Base-by-base conservation (phyloP, 2,113 vertebrate species). In the Phrynosoma platyrhinos region DNA sequence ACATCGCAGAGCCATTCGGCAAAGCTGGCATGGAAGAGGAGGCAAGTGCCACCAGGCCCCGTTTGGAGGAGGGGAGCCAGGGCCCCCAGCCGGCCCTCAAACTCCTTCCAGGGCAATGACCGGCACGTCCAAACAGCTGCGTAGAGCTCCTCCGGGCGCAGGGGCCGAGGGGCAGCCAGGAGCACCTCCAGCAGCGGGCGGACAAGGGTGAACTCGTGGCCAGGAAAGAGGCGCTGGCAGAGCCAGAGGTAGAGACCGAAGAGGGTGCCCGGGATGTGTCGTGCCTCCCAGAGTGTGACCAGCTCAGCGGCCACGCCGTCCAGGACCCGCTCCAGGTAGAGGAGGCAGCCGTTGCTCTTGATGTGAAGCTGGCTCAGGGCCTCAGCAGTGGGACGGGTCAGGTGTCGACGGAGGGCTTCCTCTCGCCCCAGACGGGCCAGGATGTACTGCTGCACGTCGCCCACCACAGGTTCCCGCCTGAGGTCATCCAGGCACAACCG, bases 191-290 rank as follows among this genome's bases (percentile, higher is more conserved):
- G 95, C 40, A 98, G 84, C 9, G 96, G 95, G 83, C 93, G 96
- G 82, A 97, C 92, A 1, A 92, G 90, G 86, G 92, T 74, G 76
- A 98, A 98, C 14, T 96, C 95, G 14, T 92, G 92, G 18, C 95
- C 92, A 7, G 97, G 97, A 89, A 98, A 98, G 27, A 98, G 94
- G 32, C 97, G 95, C 83, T 98, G 98, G 92, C 97, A 98, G 36
- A 98, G 93, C 98, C 98, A 98, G 18, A 98, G 95, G 94, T 97
- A 98, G 53, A 98, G 97, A 1, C 98, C 97, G 3, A 96, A 96
- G 12, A 98, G 95, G 4, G 97, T 98, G 42, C 98, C 97, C 0
- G 98, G 97, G 84, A 98, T 97, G 91, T 98, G 97, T 8, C 97
- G 93, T 78, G 97, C 97, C 92, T 98, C 97, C 9, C 97, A 87